Percentiles rank a stretch among this genome's conserved stretches.
These are phyloP conservation scores for Aplochiton taeniatus DNA, from an alignment of 2,797 vertebrate genomes.

Conservation along the genomic window DNA sequence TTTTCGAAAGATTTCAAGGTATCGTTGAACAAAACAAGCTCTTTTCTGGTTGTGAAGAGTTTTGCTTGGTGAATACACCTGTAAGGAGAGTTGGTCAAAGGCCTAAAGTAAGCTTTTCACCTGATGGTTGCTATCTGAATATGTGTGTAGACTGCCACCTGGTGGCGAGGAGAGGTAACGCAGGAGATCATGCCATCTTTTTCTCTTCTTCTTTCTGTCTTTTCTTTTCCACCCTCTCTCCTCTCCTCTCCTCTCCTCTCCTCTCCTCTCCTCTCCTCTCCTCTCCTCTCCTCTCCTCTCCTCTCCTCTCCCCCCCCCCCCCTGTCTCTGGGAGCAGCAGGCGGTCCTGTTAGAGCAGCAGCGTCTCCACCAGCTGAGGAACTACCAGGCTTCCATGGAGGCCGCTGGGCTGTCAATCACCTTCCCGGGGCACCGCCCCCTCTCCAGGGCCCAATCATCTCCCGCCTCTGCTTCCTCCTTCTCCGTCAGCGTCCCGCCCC, in stretches of 20 bases:
- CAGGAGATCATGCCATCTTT: slow-evolving; percentile 14
- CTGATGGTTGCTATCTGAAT: background rate
- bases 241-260: too few species aligned
- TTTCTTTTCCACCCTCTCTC: too few species aligned
- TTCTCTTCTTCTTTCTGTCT: background rate
- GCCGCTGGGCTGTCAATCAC: slow-evolving; percentile 88
- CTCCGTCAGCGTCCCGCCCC: slow-evolving; percentile 82
- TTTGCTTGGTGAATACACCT: too few species aligned
- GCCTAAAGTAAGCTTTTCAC: too few species aligned
- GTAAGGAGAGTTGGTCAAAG: too few species aligned
- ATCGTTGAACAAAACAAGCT: too few species aligned
- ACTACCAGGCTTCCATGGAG: slow-evolving; percentile 95
- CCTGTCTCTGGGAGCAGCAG: slow-evolving; percentile 78
- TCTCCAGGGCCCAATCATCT: slow-evolving; percentile 94
- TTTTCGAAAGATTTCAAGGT: too few species aligned
- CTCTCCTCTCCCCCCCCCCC: too few species aligned
- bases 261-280: too few species aligned
- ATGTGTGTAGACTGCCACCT: slow-evolving; percentile 58
- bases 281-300: too few species aligned
- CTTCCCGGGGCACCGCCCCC: slow-evolving; percentile 89
- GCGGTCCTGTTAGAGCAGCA: slow-evolving; percentile 94
- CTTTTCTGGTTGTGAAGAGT: too few species aligned
- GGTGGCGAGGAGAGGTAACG: slow-evolving; percentile 41
- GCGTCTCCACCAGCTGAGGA: slow-evolving; percentile 94
- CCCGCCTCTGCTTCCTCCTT: slow-evolving; percentile 90